phyloP scores from a whole-genome alignment of 2,113 vertebrate genomes.

The Pseudolaguvia tuberculata region DNA sequence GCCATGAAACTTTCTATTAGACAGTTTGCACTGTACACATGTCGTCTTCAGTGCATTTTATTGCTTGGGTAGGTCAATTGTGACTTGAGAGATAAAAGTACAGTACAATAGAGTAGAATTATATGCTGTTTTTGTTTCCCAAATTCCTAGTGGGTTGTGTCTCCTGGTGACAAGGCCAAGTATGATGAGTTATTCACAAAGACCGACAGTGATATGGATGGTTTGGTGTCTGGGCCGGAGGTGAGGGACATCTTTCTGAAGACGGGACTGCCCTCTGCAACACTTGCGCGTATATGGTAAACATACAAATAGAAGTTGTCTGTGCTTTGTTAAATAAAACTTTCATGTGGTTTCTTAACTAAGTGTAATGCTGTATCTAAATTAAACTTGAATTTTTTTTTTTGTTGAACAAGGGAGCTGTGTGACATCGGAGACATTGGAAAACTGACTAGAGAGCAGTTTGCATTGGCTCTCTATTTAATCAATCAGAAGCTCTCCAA shows the following conservation, averaged over 20 bases:
- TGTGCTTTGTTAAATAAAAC: not conserved
- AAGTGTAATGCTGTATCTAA: too few relatives aligned
- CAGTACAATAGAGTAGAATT: not conserved
- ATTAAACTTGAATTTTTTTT: too few relatives aligned
- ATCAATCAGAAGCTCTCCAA: conserved; percentile 92
- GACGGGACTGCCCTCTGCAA: conserved; percentile 84
- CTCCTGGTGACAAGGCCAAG: conserved; percentile 84
- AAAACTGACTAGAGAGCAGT: conserved; percentile 93
- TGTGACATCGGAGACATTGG: conserved; percentile 91
- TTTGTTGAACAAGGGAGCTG: conserved; percentile 86
- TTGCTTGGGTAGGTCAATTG: not conserved
- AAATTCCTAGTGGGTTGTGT: conserved; percentile 86
- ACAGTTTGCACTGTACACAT: not conserved
- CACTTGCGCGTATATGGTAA: conserved; percentile 93
- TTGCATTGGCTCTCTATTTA: conserved; percentile 92
- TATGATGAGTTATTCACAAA: conserved; percentile 92
- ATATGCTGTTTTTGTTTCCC: not conserved
- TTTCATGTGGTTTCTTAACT: conserved; percentile 23
- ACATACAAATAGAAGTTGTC: not conserved
- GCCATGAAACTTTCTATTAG: not conserved
- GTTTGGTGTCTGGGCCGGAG: conserved; percentile 92
- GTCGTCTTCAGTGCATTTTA: not conserved
- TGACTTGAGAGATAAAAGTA: not conserved
- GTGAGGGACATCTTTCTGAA: conserved; percentile 93
- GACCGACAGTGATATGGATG: conserved; percentile 92